Evolutionary conservation across 1,140 invertebrate species (phyloP).

Genomic region (Latrodectus geometricus): DNA sequence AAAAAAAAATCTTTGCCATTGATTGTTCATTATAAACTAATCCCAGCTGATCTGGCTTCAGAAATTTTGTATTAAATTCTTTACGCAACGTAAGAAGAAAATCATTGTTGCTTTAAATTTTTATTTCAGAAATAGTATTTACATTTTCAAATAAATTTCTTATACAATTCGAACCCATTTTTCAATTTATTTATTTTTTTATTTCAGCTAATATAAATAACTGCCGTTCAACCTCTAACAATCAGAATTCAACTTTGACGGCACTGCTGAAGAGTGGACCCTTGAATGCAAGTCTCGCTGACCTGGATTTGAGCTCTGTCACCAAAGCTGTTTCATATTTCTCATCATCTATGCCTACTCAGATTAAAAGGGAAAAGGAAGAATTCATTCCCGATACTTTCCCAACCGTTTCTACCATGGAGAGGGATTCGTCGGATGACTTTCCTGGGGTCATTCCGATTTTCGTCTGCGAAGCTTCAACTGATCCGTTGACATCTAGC

Average conservation of each 20-base stretch:
- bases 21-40: too few species aligned
- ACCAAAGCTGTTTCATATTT: not conserved
- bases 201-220: not conserved
- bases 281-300: slow-evolving; percentile 19
- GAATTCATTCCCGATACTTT: slow-evolving; percentile 9
- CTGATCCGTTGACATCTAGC: not conserved
- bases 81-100: too few species aligned
- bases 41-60: too few species aligned
- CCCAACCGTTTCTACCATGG: not conserved
- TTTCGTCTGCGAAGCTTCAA: slow-evolving; percentile 5
- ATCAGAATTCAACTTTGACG: slow-evolving; percentile 47
- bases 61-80: too few species aligned
- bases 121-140: too few species aligned
- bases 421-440: not conserved
- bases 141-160: too few species aligned
- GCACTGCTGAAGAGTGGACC: slow-evolving; percentile 46
- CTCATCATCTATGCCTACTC: not conserved
- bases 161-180: too few species aligned
- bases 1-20: too few species aligned
- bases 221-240: not conserved
- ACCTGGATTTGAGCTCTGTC: not conserved
- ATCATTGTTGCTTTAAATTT: too few species aligned
- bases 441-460: slow-evolving; percentile 50
- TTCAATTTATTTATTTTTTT: too few species aligned
- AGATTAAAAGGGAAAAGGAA: not conserved